phyloP scores from a whole-genome alignment of 1,140 invertebrate species.

The Eurosta solidaginis region DNA sequence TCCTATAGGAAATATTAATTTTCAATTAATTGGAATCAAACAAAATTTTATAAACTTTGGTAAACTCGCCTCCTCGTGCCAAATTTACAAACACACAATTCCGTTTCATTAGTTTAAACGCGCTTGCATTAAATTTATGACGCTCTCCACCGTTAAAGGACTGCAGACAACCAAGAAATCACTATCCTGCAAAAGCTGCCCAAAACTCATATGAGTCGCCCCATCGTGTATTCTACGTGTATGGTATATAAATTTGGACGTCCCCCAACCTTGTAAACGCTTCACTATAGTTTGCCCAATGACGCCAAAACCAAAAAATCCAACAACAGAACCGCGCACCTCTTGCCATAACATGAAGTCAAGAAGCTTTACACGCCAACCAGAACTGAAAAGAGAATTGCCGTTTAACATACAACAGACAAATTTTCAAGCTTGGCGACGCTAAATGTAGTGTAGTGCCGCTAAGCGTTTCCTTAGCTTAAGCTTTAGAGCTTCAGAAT shows the following conservation, averaged over 20 bases:
- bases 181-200: conserved; percentile 72
- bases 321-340: conserved; percentile 73
- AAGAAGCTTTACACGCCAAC: conserved; percentile 67
- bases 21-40: too few relatives aligned
- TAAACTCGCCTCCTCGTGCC: conserved; percentile 68
- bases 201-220: conserved; percentile 73
- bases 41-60: not conserved
- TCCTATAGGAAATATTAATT: conserved; percentile 56
- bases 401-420: too few relatives aligned
- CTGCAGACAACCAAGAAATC: conserved; percentile 77
- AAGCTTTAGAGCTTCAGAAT: not conserved
- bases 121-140: conserved; percentile 71
- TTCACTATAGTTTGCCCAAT: conserved; percentile 76
- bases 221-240: conserved; percentile 67
- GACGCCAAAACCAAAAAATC: conserved; percentile 79
- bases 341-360: conserved; percentile 73
- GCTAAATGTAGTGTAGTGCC: too few relatives aligned
- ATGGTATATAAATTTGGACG: conserved; percentile 72
- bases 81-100: conserved; percentile 81
- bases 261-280: conserved; percentile 71
- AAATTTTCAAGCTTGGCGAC: too few relatives aligned
- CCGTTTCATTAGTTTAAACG: conserved; percentile 80
- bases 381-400: conserved; percentile 66
- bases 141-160: conserved; percentile 69
- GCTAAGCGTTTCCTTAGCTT: not conserved